Percentiles rank a stretch among this genome's conserved stretches.
Conservation (phyloP, 2,888 invertebrate genomes). For the Hydraecia micacea region DNA sequence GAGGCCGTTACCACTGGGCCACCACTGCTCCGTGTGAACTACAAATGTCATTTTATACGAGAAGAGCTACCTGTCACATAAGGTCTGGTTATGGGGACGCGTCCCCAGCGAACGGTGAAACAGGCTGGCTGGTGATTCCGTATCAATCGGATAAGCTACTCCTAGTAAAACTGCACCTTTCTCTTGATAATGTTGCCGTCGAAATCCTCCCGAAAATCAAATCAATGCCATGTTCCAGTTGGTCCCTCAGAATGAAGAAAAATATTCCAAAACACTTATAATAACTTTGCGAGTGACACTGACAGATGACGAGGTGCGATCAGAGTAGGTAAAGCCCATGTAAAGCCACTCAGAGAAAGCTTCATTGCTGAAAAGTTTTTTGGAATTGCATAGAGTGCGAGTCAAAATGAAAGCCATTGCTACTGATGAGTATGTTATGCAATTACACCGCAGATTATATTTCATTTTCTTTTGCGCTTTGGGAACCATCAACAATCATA, state of each 20-base stretch:
- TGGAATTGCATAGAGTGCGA: background rate
- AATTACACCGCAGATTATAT: too few species aligned
- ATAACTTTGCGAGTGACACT: background rate
- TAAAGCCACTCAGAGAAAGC: background rate
- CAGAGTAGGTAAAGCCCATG: background rate
- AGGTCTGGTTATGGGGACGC: background rate
- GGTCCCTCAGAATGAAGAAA: background rate
- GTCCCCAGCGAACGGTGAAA: background rate
- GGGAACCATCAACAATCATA: background rate
- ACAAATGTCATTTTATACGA: conserved; percentile 6
- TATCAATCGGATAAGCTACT: conserved; percentile 10
- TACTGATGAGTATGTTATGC: too few species aligned
- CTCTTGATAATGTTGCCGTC: background rate
- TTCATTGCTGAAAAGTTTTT: background rate
- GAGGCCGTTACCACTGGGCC: background rate
- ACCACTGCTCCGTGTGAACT: background rate
- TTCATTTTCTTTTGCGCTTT: background rate
- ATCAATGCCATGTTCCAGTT: background rate
- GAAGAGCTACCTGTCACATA: background rate
- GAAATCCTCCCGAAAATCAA: background rate
- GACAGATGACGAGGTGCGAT: background rate
- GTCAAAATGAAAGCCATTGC: too few species aligned
- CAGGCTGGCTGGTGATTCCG: background rate
- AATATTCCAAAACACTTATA: background rate
- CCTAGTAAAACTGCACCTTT: background rate